Evolutionary conservation across 2,888 invertebrate genomes (phyloP).

Genomic region (Dendrolimus houi): DNA sequence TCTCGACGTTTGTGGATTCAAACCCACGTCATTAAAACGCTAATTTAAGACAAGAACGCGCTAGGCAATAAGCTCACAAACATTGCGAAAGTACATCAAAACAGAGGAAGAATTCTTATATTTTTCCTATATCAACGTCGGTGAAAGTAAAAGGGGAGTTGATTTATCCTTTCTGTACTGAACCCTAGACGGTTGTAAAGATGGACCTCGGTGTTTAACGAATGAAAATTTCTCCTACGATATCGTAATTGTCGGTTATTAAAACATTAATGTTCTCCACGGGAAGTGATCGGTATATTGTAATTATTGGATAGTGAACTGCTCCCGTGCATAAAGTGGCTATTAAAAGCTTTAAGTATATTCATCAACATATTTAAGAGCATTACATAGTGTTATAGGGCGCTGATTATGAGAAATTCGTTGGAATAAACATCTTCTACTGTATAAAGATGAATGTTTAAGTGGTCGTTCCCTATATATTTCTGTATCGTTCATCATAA

Average conservation of each 20-base stretch:
- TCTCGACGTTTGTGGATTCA: no score
- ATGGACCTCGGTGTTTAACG: slow-evolving; percentile 13
- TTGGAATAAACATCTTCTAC: no score
- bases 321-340: slow-evolving; percentile 6
- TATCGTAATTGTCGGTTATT: slow-evolving; percentile 22
- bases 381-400: neutral
- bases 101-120: no score
- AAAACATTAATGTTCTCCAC: slow-evolving; percentile 22
- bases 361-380: neutral
- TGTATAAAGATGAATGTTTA: no score
- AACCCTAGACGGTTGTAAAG: neutral
- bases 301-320: slow-evolving; percentile 14
- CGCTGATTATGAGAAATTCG: no score
- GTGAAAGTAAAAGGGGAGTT: neutral
- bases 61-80: no score
- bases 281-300: slow-evolving; percentile 21
- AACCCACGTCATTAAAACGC: no score
- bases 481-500: no score
- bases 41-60: no score
- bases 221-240: slow-evolving; percentile 22
- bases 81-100: no score
- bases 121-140: neutral
- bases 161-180: neutral
- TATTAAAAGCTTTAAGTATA: neutral
- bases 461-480: no score